Evolutionary conservation across 2,888 invertebrate species (phyloP), one percentile per base, ranked within the genome.

Genomic region (Synergus gifuensis): DNA sequence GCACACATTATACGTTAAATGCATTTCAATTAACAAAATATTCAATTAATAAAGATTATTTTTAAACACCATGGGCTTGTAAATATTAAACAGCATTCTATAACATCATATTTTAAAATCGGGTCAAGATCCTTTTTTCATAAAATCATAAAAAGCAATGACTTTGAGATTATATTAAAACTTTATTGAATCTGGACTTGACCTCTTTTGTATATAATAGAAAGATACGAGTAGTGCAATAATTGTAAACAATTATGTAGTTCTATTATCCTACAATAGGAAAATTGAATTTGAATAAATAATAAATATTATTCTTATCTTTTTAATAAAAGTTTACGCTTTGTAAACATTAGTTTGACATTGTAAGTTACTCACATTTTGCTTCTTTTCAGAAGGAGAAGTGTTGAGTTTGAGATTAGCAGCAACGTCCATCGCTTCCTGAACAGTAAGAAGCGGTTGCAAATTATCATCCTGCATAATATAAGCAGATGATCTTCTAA

Each of bases 391-490:
- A 3, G 66, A 91, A 18, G 90, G 87, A 42, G 94, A 93, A 86
- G 95, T 93, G 14, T 95, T 95, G 79, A 98, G 94, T 93, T 98
- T 98, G 9, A 98, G 94, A 90, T 97, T 96, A 0, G 97, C 97
- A 0, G 98, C 97, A 82, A 98, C 95, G 85, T 94, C 93, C 94
- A 98, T 96, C 11, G 97, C 95, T 93, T 98, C 98, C 77, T 95
- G 93, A 4, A 98, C 96, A 2, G 97, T 97, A 49, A 98, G 94
- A 90, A 96, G 94, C 0, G 97, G 95, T 88, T 98, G 96, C 22
- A 98, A 93, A 89, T 94, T 94, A 87, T 97, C 96, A 87, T 97
- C 96, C 92, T 98, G 98, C 94, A 97, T 97, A 83, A 98, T 98
- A 92, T 98, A 98, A 22, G 77, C 79, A 11, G 82, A 82, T 16